phyloP scores from a whole-genome alignment of 2,113 vertebrate species.

The Rhizomys pruinosus region DNA sequence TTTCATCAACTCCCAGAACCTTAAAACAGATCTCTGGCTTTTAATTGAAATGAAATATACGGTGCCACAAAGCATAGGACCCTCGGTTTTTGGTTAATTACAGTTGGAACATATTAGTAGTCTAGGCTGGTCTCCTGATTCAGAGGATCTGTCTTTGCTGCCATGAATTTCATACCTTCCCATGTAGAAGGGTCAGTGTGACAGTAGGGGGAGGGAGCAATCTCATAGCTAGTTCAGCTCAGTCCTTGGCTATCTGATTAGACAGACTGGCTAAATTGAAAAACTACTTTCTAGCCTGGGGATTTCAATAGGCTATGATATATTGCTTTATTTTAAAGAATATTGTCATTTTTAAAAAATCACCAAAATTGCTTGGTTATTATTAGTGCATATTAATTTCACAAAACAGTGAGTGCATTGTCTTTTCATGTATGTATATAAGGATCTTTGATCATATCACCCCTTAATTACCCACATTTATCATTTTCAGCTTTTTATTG shows the following conservation, averaged over 20 bases:
- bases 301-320: conserved; percentile 32
- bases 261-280: conserved; percentile 37
- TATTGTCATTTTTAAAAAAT: conserved; percentile 32
- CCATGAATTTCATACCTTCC: not conserved
- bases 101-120: conserved; percentile 13
- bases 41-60: conserved; percentile 23
- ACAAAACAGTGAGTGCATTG: not conserved
- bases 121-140: not conserved
- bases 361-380: not conserved
- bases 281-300: conserved; percentile 2
- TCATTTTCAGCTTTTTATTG: not conserved
- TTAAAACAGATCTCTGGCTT: conserved; percentile 54
- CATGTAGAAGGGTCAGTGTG: conserved; percentile 7
- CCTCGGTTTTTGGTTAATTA: conserved; percentile 41
- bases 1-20: conserved; percentile 42
- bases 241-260: conserved; percentile 24
- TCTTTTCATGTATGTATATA: not conserved
- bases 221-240: conserved; percentile 10
- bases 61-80: not conserved
- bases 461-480: not conserved
- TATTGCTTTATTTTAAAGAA: conserved; percentile 9
- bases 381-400: not conserved
- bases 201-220: not conserved
- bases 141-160: conserved; percentile 1
- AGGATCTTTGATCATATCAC: not conserved